Evolutionary conservation across 2,113 vertebrate genomes (phyloP).

Genomic region (Aspiorhynchus laticeps): DNA sequence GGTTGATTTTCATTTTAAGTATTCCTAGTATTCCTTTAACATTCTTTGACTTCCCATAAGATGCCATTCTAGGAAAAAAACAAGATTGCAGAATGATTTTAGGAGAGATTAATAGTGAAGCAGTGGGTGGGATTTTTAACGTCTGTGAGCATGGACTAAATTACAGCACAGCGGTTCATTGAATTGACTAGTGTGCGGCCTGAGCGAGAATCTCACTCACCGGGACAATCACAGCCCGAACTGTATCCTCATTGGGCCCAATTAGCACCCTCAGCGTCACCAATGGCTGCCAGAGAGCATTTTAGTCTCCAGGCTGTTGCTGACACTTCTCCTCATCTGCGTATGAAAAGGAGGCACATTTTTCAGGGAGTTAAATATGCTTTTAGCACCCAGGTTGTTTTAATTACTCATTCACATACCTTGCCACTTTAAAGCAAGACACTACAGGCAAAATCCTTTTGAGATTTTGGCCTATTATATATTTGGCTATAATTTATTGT

Average conservation of each 20-base stretch:
- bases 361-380: background rate
- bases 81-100: background rate
- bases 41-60: background rate
- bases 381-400: background rate
- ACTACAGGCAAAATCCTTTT: too few species aligned
- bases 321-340: background rate
- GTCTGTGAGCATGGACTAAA: background rate
- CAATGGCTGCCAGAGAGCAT: conserved; percentile 39
- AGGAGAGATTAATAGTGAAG: background rate
- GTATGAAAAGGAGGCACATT: background rate
- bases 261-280: conserved; percentile 35
- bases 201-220: background rate
- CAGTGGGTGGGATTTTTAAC: background rate
- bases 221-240: background rate
- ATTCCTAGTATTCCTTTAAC: background rate
- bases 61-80: background rate
- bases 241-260: conserved; percentile 35
- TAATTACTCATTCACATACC: background rate
- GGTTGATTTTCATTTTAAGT: background rate
- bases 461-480: too few species aligned
- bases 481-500: too few species aligned
- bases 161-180: conserved; percentile 22
- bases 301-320: conserved; percentile 28
- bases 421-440: too few species aligned
- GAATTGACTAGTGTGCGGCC: background rate